phyloP scores from a whole-genome alignment of 2,888 invertebrate species.

The Cybosia mesomella region DNA sequence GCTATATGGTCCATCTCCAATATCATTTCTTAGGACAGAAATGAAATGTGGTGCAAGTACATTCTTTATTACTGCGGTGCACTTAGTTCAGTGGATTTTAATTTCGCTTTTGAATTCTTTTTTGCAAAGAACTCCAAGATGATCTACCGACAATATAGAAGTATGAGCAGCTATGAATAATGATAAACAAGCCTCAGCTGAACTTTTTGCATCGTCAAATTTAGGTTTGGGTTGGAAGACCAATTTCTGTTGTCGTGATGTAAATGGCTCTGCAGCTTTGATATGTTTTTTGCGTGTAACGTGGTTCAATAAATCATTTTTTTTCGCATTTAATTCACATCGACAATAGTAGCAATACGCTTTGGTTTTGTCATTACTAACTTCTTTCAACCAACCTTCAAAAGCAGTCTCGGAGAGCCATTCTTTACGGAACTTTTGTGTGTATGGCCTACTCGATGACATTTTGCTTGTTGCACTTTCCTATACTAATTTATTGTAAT shows the following conservation, averaged over 20 bases:
- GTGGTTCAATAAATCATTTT: constrained; percentile 15
- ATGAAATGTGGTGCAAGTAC: too few species aligned
- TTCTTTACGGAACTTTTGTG: background rate
- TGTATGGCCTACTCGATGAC: constrained; percentile 7
- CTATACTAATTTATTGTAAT: constrained; percentile 1
- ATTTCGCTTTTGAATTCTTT: too few species aligned
- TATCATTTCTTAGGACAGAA: too few species aligned
- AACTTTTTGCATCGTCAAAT: constrained; percentile 9
- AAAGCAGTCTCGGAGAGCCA: constrained; percentile 1
- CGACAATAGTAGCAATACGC: too few species aligned
- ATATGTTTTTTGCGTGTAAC: constrained; percentile 15
- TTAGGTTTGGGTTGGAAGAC: constrained; percentile 14
- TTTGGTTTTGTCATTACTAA: constrained; percentile 11
- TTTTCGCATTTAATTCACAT: too few species aligned
- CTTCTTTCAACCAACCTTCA: constrained; percentile 10
- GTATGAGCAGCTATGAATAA: constrained; percentile 10
- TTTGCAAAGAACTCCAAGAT: too few species aligned
- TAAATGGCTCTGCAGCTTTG: constrained; percentile 11
- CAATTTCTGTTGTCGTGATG: constrained; percentile 5
- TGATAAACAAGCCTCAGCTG: constrained; percentile 8
- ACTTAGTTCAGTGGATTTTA: too few species aligned
- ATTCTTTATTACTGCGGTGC: too few species aligned
- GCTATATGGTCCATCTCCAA: background rate
- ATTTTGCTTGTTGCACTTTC: constrained; percentile 7
- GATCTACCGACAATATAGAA: too few species aligned